phyloP scores from a whole-genome alignment of 2,888 invertebrate species.

The Drosophila antonietae region DNA sequence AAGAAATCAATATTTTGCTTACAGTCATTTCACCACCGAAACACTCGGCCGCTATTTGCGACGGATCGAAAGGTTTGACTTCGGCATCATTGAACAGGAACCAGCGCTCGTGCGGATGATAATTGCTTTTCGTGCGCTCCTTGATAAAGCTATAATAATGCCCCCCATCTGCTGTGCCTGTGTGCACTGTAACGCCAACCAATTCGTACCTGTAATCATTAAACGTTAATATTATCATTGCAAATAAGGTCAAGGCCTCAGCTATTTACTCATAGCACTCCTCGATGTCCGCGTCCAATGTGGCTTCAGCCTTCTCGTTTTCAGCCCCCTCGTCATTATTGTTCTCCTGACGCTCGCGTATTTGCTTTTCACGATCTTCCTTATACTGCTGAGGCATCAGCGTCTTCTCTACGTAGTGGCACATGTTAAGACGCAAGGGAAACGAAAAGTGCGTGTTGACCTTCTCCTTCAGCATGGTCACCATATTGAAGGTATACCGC shows the following conservation, averaged over 20 bases:
- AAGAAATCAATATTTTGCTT: constrained; percentile 50
- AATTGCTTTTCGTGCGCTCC: constrained; percentile 89
- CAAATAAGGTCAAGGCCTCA: background rate
- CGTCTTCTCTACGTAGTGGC: constrained; percentile 96
- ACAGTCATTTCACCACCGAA: constrained; percentile 99
- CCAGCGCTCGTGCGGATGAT: constrained; percentile 93
- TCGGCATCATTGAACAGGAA: constrained; percentile 96
- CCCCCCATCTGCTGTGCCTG: constrained; percentile 98
- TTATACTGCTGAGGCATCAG: constrained; percentile 95
- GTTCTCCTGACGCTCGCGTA: constrained; percentile 80
- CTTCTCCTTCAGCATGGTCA: constrained; percentile 98
- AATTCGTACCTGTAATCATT: constrained; percentile 88
- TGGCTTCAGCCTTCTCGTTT: constrained; percentile 66
- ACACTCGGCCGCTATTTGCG: constrained; percentile 97
- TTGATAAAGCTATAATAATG: constrained; percentile 98
- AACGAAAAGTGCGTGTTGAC: constrained; percentile 99
- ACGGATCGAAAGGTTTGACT: constrained; percentile 97
- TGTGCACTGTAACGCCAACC: constrained; percentile 98
- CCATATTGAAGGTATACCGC: constrained; percentile 98
- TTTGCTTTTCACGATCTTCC: constrained; percentile 87
- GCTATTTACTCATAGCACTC: constrained; percentile 90
- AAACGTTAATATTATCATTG: background rate
- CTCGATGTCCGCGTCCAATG: constrained; percentile 86
- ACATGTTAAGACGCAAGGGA: constrained; percentile 96
- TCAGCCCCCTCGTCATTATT: constrained; percentile 55